Conservation (phyloP, 2,797 vertebrate genomes). For the Crypturellus tataupa region DNA sequence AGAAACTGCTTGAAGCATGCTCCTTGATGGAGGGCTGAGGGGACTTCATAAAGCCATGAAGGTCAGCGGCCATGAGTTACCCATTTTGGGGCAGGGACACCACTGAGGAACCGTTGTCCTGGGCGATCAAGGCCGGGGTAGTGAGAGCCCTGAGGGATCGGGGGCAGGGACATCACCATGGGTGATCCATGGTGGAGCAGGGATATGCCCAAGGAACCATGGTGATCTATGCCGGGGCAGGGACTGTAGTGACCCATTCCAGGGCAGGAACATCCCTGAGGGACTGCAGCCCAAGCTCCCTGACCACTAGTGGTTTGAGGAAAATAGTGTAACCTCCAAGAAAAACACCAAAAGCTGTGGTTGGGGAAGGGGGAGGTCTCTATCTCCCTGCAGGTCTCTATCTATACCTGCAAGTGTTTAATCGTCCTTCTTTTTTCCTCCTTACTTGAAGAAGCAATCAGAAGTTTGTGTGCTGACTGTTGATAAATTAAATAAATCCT, state of each 20-base stretch:
- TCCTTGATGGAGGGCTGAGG: background rate
- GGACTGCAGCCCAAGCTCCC: too few species aligned
- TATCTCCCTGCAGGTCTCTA: too few species aligned
- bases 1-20: too few species aligned
- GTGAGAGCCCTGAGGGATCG: background rate
- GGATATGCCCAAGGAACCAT: background rate
- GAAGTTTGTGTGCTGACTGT: background rate
- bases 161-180: background rate
- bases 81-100: background rate
- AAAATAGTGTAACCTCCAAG: background rate
- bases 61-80: too few species aligned
- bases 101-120: background rate
- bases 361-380: background rate
- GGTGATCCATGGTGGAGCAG: background rate
- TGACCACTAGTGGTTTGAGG: background rate
- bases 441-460: background rate
- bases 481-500: background rate
- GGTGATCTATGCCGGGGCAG: too few species aligned
- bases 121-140: background rate
- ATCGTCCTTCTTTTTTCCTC: background rate
- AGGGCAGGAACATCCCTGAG: background rate
- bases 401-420: background rate
- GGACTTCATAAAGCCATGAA: background rate
- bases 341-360: background rate
- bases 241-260: background rate